A percentile compares a stretch with the other conserved stretches of the same genome.
Evolutionary conservation across 1,140 invertebrate species (phyloP).

Genomic region (Drosophila ercepeae): DNA sequence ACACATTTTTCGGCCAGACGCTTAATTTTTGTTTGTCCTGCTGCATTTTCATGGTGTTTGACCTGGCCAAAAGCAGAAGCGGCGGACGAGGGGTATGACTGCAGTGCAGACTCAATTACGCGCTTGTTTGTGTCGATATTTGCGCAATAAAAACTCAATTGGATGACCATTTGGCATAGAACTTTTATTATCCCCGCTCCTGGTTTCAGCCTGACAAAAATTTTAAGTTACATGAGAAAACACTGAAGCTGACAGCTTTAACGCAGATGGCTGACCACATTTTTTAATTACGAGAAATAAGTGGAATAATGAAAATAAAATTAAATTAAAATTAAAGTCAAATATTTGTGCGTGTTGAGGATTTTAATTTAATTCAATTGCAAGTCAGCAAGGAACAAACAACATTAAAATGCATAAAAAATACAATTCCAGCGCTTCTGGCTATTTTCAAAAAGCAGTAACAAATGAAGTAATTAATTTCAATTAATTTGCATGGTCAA

Average conservation of each 20-base stretch:
- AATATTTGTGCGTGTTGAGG: conserved; percentile 43
- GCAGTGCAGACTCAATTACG: conserved; percentile 67
- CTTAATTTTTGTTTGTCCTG: conserved; percentile 64
- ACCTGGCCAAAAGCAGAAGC: conserved; percentile 12
- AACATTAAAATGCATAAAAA: conserved; percentile 30
- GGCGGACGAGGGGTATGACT: background rate
- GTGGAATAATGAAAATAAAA: conserved; percentile 8
- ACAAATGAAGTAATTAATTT: conserved; percentile 67
- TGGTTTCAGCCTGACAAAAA: background rate
- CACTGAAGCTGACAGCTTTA: conserved; percentile 35
- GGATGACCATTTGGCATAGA: conserved; percentile 33
- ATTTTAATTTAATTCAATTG: conserved; percentile 52
- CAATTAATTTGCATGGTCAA: conserved; percentile 58
- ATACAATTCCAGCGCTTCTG: conserved; percentile 10
- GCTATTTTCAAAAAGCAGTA: conserved; percentile 13
- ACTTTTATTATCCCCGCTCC: background rate
- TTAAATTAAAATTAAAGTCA: conserved; percentile 50
- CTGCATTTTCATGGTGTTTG: conserved; percentile 63
- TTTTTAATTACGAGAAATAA: conserved; percentile 44
- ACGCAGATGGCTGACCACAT: conserved; percentile 15
- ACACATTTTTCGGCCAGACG: conserved; percentile 36
- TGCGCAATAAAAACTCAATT: conserved; percentile 69
- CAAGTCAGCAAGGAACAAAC: conserved; percentile 18
- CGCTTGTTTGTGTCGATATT: conserved; percentile 63
- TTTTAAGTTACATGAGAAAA: conserved; percentile 12